Evolutionary conservation across 1,140 invertebrate genomes (phyloP).

Genomic region (Anagrus nilaparvatae): DNA sequence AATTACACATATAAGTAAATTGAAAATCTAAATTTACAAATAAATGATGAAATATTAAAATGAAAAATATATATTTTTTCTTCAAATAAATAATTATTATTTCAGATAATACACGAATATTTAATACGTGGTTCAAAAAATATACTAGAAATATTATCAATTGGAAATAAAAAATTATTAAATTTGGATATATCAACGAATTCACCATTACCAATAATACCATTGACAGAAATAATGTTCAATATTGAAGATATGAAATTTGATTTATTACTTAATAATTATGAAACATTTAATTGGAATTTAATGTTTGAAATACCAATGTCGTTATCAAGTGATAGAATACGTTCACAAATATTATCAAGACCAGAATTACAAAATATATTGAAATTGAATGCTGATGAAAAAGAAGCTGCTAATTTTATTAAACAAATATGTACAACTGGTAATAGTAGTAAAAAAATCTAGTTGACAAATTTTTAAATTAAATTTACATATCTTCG

Average conservation of each 20-base stretch:
- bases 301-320: constrained; percentile 21
- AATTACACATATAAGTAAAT: background rate
- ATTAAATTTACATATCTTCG: no score
- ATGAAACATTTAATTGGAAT: constrained; percentile 20
- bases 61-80: background rate
- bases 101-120: constrained; percentile 57
- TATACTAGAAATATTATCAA: constrained; percentile 48
- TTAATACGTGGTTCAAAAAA: constrained; percentile 55
- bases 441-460: no score
- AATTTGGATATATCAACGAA: constrained; percentile 33
- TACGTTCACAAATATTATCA: constrained; percentile 19
- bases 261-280: constrained; percentile 49
- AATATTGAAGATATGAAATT: constrained; percentile 59
- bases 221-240: constrained; percentile 63
- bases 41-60: background rate
- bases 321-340: constrained; percentile 15
- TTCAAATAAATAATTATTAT: constrained; percentile 14
- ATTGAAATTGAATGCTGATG: constrained; percentile 15
- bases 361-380: constrained; percentile 23
- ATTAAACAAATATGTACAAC: constrained; percentile 21
- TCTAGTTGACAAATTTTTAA: no score
- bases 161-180: constrained; percentile 24
- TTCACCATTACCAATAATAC: constrained; percentile 43
- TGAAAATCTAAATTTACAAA: background rate
- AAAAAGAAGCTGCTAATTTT: constrained; percentile 22